phyloP scores from a whole-genome alignment of 2,797 vertebrate genomes.

The Geotrypetes seraphini region DNA sequence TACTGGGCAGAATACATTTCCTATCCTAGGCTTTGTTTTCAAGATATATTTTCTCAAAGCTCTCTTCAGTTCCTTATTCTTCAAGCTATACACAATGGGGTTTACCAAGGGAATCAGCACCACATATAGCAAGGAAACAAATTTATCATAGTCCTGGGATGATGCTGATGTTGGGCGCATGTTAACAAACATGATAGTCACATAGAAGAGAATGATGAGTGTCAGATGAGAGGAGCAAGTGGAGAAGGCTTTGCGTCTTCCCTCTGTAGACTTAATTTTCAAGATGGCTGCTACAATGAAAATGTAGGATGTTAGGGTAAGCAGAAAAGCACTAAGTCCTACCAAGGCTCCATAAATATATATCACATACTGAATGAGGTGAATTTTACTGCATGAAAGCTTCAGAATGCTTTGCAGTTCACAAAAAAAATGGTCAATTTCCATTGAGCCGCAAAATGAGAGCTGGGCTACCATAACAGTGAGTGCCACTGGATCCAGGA shows the following conservation, averaged over 20 bases:
- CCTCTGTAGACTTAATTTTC: conserved; percentile 5
- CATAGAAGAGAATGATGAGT: conserved; percentile 16
- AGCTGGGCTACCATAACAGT: conserved; percentile 2
- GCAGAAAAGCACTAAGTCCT: neutral
- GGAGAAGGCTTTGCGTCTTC: conserved; percentile 11
- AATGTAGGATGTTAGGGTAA: conserved; percentile 15
- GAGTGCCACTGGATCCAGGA: conserved; percentile 7
- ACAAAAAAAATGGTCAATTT: conserved; percentile 20
- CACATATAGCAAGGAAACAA: neutral
- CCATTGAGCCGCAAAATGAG: conserved; percentile 5
- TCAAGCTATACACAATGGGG: conserved; percentile 1
- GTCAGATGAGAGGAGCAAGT: conserved; percentile 16
- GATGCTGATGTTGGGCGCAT: neutral
- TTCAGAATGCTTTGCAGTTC: conserved; percentile 12
- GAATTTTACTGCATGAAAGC: conserved; percentile 10
- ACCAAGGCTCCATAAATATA: conserved; percentile 4
- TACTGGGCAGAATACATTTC: too few relatives aligned
- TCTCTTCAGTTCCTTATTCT: conserved; percentile 2
- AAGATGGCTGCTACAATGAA: conserved; percentile 7
- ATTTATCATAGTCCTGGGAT: neutral
- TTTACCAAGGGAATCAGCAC: neutral
- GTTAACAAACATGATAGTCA: conserved; percentile 8
- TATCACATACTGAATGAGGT: conserved; percentile 6
- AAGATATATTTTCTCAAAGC: too few relatives aligned
- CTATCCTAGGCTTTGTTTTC: too few relatives aligned